These are phyloP conservation scores for Echiichthys vipera DNA, from an alignment of 2,797 vertebrate species.

Conservation along the genomic window DNA sequence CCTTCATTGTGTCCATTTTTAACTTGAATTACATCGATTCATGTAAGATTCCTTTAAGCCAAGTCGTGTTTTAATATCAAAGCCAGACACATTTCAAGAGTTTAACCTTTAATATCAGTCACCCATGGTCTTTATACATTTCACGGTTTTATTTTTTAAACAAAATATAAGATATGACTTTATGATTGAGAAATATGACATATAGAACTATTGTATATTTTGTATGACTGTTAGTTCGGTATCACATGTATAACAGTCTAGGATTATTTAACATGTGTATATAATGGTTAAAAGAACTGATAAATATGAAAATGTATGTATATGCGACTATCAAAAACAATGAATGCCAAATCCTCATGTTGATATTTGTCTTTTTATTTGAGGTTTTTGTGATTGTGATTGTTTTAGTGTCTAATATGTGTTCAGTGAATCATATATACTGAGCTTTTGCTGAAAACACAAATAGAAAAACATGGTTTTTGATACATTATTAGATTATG, in stretches of 20 bases:
- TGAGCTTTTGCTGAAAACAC: conserved; percentile 12
- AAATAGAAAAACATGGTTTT: conserved; percentile 5
- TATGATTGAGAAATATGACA: conserved; percentile 61
- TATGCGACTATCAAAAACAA: conserved; percentile 77
- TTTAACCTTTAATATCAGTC: conserved; percentile 77
- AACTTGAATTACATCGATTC: conserved; percentile 78
- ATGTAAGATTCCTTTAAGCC: conserved; percentile 85
- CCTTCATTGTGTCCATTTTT: conserved; percentile 87
- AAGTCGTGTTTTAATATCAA: conserved; percentile 83
- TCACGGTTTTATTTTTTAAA: conserved; percentile 76
- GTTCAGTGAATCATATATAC: conserved; percentile 1
- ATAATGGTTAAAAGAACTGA: conserved; percentile 60
- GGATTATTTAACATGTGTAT: conserved; percentile 72
- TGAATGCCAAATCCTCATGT: conserved; percentile 81
- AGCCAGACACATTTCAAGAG: conserved; percentile 89
- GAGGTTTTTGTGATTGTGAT: not conserved
- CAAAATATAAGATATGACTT: conserved; percentile 54
- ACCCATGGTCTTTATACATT: conserved; percentile 66
- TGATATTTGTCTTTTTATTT: conserved; percentile 66
- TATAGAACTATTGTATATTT: conserved; percentile 80
- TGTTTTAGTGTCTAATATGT: conserved; percentile 17
- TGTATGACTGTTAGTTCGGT: conserved; percentile 74
- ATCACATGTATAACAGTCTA: conserved; percentile 74
- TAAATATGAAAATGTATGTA: conserved; percentile 71
- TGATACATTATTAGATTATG: conserved; percentile 4